Percentiles rank a stretch among this genome's conserved stretches.
Conservation (phyloP, 1,140 invertebrate species). For the Bombus waltoni region DNA sequence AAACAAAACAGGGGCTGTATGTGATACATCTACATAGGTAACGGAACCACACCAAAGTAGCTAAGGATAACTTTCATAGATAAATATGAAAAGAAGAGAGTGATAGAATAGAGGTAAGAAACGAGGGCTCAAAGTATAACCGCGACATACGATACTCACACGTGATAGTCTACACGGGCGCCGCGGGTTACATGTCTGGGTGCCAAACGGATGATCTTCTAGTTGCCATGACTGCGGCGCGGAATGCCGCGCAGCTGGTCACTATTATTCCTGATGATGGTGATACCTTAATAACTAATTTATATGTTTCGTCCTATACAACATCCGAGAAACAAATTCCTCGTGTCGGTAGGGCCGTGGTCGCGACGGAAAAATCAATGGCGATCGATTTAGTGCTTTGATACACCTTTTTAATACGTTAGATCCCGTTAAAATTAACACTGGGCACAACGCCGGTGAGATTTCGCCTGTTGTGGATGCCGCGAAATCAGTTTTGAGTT, state of each 20-base stretch:
- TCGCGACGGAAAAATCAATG: slow-evolving; percentile 61
- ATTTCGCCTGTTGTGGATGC: background rate
- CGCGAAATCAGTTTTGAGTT: slow-evolving; percentile 56
- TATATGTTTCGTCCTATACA: slow-evolving; percentile 37
- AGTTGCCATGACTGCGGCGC: slow-evolving; percentile 74
- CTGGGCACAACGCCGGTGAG: slow-evolving; percentile 7
- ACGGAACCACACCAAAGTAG: slow-evolving; percentile 55
- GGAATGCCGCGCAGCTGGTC: slow-evolving; percentile 33
- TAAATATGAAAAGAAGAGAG: slow-evolving; percentile 7
- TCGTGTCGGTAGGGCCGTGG: slow-evolving; percentile 58
- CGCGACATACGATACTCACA: slow-evolving; percentile 67
- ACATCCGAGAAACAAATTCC: slow-evolving; percentile 50
- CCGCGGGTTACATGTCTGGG: slow-evolving; percentile 63
- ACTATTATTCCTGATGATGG: slow-evolving; percentile 12
- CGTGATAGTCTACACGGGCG: slow-evolving; percentile 65
- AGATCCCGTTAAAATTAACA: slow-evolving; percentile 31
- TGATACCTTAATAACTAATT: slow-evolving; percentile 13
- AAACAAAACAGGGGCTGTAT: slow-evolving; percentile 6
- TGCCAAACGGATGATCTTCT: slow-evolving; percentile 67
- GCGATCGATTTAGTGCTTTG: slow-evolving; percentile 60
- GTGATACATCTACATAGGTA: slow-evolving; percentile 13
- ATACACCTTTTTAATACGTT: slow-evolving; percentile 11
- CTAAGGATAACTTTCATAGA: slow-evolving; percentile 4
- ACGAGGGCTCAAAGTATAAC: background rate
- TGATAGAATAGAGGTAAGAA: background rate